Conservation (phyloP, 2,797 vertebrate genomes). For the Lindbergichthys nudifrons region DNA sequence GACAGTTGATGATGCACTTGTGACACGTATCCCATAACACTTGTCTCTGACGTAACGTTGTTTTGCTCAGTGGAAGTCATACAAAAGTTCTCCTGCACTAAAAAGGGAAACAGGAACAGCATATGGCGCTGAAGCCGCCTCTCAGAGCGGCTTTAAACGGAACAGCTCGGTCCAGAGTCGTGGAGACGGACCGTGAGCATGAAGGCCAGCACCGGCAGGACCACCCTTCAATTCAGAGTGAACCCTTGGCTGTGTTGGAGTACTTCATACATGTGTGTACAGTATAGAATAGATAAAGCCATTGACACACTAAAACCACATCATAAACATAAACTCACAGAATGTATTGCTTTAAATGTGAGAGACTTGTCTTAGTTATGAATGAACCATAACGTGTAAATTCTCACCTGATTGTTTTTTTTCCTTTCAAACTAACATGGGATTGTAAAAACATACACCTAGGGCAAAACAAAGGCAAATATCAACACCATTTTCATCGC, state of each 20-base stretch:
- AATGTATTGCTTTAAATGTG: constrained; percentile 82
- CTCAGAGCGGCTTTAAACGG: constrained; percentile 60
- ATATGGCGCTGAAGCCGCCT: constrained; percentile 53
- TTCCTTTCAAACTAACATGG: constrained; percentile 49
- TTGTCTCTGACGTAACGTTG: constrained; percentile 46
- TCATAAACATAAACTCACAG: constrained; percentile 68
- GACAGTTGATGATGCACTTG: constrained; percentile 63
- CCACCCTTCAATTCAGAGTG: constrained; percentile 42
- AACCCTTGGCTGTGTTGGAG: constrained; percentile 60
- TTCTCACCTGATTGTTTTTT: constrained; percentile 75
- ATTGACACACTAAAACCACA: constrained; percentile 66
- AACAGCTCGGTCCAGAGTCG: constrained; percentile 55
- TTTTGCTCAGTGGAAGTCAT: constrained; percentile 65
- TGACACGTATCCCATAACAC: constrained; percentile 59
- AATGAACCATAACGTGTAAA: constrained; percentile 45
- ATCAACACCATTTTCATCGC: constrained; percentile 73
- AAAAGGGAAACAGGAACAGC: constrained; percentile 60
- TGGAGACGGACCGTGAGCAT: constrained; percentile 54
- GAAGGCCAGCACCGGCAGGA: constrained; percentile 53
- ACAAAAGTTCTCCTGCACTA: constrained; percentile 46
- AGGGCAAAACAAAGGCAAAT: constrained; percentile 49
- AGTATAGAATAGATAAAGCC: constrained; percentile 74
- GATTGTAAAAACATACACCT: constrained; percentile 57
- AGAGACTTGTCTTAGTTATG: constrained; percentile 57
- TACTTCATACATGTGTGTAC: constrained; percentile 64